Evolutionary conservation across 2,888 invertebrate genomes (phyloP), one percentile per base, ranked within the genome.

Genomic region (Leptopilina drosophilae): DNA sequence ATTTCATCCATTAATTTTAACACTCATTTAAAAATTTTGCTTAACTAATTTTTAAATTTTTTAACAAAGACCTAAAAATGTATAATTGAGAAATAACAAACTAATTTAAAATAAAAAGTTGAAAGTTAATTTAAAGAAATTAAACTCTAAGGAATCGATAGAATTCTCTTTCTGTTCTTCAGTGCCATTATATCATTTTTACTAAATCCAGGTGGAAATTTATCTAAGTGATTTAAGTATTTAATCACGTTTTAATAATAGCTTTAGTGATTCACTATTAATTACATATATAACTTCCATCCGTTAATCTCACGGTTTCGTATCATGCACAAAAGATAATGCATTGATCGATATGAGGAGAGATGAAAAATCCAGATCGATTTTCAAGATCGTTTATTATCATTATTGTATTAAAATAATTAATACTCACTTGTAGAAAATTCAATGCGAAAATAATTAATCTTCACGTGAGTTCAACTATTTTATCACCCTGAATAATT

Each of bases 241-340:
- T 5, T 49, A 49, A 62, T 62, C 62, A 62, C 20, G 62, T 62
- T 20, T 62, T 62, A 62, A 62, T 62, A 62, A 62, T 62, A 62
- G 62, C 62, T 62, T 42, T 62, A 62, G 62, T 62, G 62, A 62
- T 62, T 62, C 62, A 62, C 15, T 62, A 26, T 46, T 15, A 49
- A 49, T 20, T 67, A 67, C 46, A 67, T 5, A 15, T 49, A 49
- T 67, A 46, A 67, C 46, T 67, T 11, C 46, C 20, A 46, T 67
- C 42, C 66, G 20, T 67, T 46, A 67, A 20, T 67, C 46, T 46
- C 20, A 46, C 66, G 42, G 66, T 12, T 20, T 46, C 42, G 46
- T 46, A 67, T 42, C 66, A 46, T 67, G 42, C 46, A 67, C 66
- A 67, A 67, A 67, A 67, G 66, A 46, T 20, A 67, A 67, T 42